These are phyloP conservation scores for Girardinichthys multiradiatus DNA, from an alignment of 2,113 vertebrate species.

Conservation along the genomic window DNA sequence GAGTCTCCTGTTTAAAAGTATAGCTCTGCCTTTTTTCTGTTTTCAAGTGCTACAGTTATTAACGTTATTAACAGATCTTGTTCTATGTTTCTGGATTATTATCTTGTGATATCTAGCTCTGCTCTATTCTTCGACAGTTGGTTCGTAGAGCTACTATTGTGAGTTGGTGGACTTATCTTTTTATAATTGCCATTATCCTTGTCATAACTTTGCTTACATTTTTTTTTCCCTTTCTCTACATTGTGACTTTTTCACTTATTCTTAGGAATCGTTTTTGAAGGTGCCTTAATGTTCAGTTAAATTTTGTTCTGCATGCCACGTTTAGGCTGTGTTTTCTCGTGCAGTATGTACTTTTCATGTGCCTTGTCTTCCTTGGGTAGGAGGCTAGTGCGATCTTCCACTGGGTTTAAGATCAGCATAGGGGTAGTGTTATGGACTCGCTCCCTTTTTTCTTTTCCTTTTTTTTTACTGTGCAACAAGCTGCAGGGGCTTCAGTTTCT, in stretches of 20 bases:
- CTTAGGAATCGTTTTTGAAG: background rate
- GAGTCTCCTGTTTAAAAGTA: background rate
- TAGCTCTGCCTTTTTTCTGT: background rate
- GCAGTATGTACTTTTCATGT: background rate
- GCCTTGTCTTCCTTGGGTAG: background rate
- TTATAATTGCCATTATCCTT: too few species aligned
- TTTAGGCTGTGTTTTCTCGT: background rate
- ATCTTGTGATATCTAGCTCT: too few species aligned
- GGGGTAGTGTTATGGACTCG: background rate
- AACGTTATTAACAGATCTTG: background rate
- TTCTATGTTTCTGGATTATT: too few species aligned
- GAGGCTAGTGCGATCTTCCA: background rate
- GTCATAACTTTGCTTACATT: too few species aligned
- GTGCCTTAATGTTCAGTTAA: background rate
- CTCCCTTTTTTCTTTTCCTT: background rate
- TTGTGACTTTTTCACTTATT: background rate
- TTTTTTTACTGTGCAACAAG: background rate
- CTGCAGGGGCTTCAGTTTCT: background rate
- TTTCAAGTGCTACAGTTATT: background rate
- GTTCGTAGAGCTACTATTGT: too few species aligned
- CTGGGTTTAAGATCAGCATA: background rate
- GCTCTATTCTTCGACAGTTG: too few species aligned
- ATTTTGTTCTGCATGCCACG: background rate
- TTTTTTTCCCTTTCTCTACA: too few species aligned
- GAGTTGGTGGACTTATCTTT: too few species aligned